Evolutionary conservation across 1,140 invertebrate genomes (phyloP).

Genomic region (Druon quercuslanigerum): DNA sequence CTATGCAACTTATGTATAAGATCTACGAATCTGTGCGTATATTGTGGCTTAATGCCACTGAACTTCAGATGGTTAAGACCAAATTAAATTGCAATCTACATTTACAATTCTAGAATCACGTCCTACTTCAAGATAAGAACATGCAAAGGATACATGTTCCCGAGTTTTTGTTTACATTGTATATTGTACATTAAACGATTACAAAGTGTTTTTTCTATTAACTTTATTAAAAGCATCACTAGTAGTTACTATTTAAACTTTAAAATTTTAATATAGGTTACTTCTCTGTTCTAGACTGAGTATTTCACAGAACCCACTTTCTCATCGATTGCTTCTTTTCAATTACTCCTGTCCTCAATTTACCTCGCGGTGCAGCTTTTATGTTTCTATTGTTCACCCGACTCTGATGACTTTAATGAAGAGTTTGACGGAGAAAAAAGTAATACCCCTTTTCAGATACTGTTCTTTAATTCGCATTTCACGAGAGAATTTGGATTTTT

Average conservation of each 20-base stretch:
- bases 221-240: neutral
- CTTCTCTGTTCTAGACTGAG: neutral
- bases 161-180: neutral
- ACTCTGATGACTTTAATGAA: slow-evolving; percentile 23
- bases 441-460: neutral
- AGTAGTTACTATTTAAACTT: neutral
- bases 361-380: slow-evolving; percentile 1
- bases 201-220: neutral
- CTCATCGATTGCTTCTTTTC: slow-evolving; percentile 23
- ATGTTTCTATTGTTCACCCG: slow-evolving; percentile 21
- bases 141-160: neutral
- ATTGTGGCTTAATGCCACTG: neutral
- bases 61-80: neutral
- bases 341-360: slow-evolving; percentile 25
- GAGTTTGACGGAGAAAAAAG: neutral
- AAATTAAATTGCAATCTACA: neutral
- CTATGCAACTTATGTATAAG: slow-evolving; percentile 11
- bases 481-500: too few species aligned
- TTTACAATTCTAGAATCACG: neutral
- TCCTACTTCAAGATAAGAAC: neutral
- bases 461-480: neutral
- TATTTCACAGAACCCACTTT: neutral
- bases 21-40: neutral
- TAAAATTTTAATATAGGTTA: neutral
- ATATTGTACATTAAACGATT: neutral